Evolutionary conservation across 2,113 vertebrate genomes (phyloP).

Genomic region (Typhlomys cinereus): DNA sequence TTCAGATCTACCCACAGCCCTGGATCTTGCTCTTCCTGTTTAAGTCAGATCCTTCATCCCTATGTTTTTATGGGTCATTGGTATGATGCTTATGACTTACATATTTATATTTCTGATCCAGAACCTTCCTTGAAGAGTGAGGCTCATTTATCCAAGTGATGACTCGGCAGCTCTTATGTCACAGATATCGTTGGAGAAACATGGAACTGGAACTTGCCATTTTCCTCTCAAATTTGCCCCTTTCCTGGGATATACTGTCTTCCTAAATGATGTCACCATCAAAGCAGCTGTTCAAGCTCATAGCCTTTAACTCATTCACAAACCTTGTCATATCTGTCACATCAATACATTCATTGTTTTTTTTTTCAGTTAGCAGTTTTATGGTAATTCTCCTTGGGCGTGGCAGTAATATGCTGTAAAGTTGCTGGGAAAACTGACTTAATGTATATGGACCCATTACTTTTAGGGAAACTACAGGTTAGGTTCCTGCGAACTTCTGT

Average conservation of each 20-base stretch:
- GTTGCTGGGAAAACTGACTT: not conserved
- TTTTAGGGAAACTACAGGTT: not conserved
- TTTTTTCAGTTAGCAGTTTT: not conserved
- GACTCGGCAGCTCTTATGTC: slow-evolving; percentile 14
- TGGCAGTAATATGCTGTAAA: not conserved
- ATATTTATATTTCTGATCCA: not conserved
- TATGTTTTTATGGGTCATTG: not conserved
- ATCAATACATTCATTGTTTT: slow-evolving; percentile 1
- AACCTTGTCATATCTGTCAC: not conserved
- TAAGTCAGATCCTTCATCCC: not conserved
- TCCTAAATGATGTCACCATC: not conserved
- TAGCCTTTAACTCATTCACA: not conserved
- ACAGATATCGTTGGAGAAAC: not conserved
- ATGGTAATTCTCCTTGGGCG: not conserved
- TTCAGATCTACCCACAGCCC: not conserved
- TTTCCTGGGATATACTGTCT: not conserved
- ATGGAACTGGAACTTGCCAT: not conserved
- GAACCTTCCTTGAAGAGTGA: slow-evolving; percentile 36
- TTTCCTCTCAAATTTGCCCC: not conserved
- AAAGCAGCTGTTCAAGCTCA: not conserved
- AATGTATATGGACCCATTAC: not conserved
- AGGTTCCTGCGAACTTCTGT: not conserved
- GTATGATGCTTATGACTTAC: not conserved
- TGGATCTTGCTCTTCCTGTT: not conserved
- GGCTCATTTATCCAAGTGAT: not conserved